A percentile compares a stretch with the other conserved stretches of the same genome.
These are phyloP conservation scores for fruit fly (Drosophila melanogaster) DNA, from an alignment of 1,140 invertebrate species.

Conservation along the genomic window DNA sequence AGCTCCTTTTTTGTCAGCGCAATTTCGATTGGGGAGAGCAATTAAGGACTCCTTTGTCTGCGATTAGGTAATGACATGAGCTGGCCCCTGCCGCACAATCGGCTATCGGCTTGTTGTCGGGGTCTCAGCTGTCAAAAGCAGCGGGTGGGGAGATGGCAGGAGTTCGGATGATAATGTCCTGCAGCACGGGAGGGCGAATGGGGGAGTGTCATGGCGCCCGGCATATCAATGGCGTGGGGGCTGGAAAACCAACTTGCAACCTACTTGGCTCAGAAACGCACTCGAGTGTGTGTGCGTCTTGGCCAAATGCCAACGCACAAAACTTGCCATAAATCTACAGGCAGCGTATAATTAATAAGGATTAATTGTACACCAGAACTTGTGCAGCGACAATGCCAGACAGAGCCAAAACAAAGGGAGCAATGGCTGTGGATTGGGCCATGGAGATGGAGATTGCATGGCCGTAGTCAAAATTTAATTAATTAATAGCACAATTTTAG, in stretches of 20 bases:
- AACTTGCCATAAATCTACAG: slow-evolving; percentile 77
- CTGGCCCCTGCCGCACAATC: slow-evolving; percentile 15
- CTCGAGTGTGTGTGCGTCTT: slow-evolving; percentile 30
- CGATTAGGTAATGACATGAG: slow-evolving; percentile 26
- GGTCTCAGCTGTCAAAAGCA: slow-evolving; percentile 69
- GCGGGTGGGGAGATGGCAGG: slow-evolving; percentile 1
- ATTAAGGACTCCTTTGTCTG: slow-evolving; percentile 57
- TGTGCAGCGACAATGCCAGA: slow-evolving; percentile 54
- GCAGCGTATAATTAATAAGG: slow-evolving; percentile 79
- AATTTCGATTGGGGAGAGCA: slow-evolving; percentile 42
- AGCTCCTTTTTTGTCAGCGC: slow-evolving; percentile 10
- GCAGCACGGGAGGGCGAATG: background rate
- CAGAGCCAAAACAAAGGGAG: slow-evolving; percentile 22
- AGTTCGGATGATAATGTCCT: slow-evolving; percentile 2
- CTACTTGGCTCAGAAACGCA: slow-evolving; percentile 56
- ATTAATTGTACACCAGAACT: slow-evolving; percentile 79
- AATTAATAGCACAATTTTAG: slow-evolving; percentile 80
- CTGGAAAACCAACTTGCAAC: slow-evolving; percentile 47
- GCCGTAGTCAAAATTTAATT: slow-evolving; percentile 73
- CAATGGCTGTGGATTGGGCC: slow-evolving; percentile 1
- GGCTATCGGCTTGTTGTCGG: slow-evolving; percentile 47
- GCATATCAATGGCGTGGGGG: slow-evolving; percentile 42
- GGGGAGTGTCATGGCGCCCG: slow-evolving; percentile 1
- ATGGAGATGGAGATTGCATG: slow-evolving; percentile 17
- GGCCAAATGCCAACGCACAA: slow-evolving; percentile 75